Conservation (phyloP, 2,888 invertebrate species). For the Trichopoda pennipes region DNA sequence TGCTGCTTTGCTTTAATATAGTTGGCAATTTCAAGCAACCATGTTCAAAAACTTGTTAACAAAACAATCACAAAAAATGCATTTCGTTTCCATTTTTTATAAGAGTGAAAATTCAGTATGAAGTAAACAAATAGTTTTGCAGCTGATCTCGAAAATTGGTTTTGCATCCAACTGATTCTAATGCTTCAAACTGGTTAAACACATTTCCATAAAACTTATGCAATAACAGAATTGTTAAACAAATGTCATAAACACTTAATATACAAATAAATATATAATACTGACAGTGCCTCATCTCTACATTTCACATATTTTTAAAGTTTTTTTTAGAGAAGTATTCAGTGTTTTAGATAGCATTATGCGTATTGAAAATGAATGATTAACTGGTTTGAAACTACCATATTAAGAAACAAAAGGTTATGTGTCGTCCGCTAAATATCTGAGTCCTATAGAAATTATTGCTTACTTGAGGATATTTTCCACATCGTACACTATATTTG, state of each 20-base stretch:
- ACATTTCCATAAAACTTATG: conserved; percentile 14
- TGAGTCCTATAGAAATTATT: not conserved
- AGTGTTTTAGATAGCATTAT: not conserved
- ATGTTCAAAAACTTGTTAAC: conserved; percentile 57
- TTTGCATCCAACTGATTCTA: conserved; percentile 26
- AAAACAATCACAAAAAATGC: conserved; percentile 39
- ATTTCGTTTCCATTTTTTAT: not conserved
- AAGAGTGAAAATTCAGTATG: conserved; percentile 69
- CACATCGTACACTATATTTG: too few relatives aligned
- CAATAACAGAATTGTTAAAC: conserved; percentile 10
- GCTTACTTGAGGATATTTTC: not conserved
- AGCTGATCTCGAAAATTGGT: conserved; percentile 67
- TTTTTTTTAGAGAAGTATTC: not conserved
- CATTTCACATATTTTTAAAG: not conserved
- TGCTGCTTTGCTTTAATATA: not conserved
- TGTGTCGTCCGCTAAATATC: too few relatives aligned
- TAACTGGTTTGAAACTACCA: not conserved
- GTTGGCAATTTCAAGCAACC: conserved; percentile 22
- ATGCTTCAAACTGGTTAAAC: conserved; percentile 33
- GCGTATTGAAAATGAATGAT: not conserved
- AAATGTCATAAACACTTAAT: conserved; percentile 56
- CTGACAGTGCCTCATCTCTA: not conserved
- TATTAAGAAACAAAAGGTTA: too few relatives aligned
- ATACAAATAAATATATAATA: not conserved
- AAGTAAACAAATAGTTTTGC: conserved; percentile 69